Conservation (phyloP, 2,797 vertebrate species). For the Rhinella marina region DNA sequence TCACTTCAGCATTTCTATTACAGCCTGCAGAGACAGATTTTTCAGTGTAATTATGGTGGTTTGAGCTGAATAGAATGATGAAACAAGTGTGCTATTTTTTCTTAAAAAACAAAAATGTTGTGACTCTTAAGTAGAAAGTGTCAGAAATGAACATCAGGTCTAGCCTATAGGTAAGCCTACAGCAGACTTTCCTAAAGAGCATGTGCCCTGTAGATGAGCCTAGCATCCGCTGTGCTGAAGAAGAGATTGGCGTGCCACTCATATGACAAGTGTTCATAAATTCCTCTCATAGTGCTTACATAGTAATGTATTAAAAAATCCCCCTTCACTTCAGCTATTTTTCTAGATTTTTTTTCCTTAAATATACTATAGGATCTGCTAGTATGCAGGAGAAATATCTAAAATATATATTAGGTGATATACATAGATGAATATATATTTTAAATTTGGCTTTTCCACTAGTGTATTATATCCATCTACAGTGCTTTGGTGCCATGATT, state of each 20-base stretch:
- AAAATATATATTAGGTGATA: background rate
- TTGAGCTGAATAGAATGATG: no score
- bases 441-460: slow-evolving; percentile 16
- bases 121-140: background rate
- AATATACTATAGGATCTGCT: background rate
- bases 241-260: background rate
- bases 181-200: no score
- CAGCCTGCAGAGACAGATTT: no score
- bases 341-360: background rate
- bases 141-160: background rate
- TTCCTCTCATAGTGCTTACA: background rate
- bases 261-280: background rate
- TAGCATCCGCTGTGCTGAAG: background rate
- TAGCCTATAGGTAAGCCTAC: background rate
- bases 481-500: slow-evolving; percentile 48
- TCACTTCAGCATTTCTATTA: no score
- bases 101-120: background rate
- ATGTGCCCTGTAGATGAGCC: background rate
- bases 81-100: background rate
- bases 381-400: background rate
- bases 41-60: no score
- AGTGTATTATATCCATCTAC: slow-evolving; percentile 18
- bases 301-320: background rate
- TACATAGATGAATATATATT: background rate
- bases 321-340: background rate